Conservation (phyloP, 2,888 invertebrate genomes). For the Athalia rosae region DNA sequence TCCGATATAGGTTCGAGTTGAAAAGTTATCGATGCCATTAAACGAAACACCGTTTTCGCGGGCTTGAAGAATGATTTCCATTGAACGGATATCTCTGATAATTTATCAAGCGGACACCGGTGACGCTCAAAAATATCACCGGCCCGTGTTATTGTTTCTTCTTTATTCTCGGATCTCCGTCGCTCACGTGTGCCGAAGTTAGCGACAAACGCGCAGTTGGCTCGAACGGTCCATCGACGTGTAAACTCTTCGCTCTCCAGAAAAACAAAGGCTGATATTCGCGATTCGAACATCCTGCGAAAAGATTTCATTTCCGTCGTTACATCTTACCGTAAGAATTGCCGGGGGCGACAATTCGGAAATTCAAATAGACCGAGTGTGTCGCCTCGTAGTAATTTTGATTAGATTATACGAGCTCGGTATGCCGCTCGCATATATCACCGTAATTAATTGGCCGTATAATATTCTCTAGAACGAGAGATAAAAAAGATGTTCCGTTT, state of each 20-base stretch:
- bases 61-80: slow-evolving; percentile 57
- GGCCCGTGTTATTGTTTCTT: slow-evolving; percentile 23
- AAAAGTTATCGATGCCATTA: slow-evolving; percentile 67
- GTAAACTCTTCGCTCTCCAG: slow-evolving; percentile 27
- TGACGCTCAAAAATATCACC: neutral
- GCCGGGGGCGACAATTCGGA: neutral
- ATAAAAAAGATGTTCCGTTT: slow-evolving; percentile 40
- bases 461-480: neutral
- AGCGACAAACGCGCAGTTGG: slow-evolving; percentile 30
- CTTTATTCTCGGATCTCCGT: slow-evolving; percentile 31
- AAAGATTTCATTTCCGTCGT: neutral
- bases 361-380: neutral
- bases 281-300: slow-evolving; percentile 4
- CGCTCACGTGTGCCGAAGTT: slow-evolving; percentile 28
- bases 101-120: slow-evolving; percentile 51
- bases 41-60: slow-evolving; percentile 58
- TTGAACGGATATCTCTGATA: slow-evolving; percentile 54
- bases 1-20: slow-evolving; percentile 61
- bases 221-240: slow-evolving; percentile 8
- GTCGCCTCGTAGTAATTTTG: neutral
- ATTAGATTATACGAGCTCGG: slow-evolving; percentile 7
- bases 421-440: slow-evolving; percentile 24
- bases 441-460: slow-evolving; percentile 30
- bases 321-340: neutral
- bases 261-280: neutral